phyloP scores from a whole-genome alignment of 2,888 invertebrate species.

The Plagodis pulveraria region DNA sequence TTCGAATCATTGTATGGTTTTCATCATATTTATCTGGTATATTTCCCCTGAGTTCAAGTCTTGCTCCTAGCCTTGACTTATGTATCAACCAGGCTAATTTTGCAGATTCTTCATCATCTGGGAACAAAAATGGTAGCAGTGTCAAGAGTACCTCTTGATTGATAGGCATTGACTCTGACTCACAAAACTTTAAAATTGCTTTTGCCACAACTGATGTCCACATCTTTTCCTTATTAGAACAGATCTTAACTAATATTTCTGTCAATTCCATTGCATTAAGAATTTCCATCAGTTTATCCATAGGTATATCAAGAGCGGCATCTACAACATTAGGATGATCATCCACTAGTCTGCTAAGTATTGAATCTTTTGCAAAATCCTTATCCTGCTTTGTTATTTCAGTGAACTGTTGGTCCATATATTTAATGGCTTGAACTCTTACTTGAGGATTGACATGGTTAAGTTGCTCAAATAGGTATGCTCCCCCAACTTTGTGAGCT shows the following conservation, averaged over 20 bases:
- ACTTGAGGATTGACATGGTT: slow-evolving; percentile 89
- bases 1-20: slow-evolving; percentile 53
- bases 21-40: slow-evolving; percentile 44
- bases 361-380: slow-evolving; percentile 86
- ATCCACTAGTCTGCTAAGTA: slow-evolving; percentile 88
- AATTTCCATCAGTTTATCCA: slow-evolving; percentile 62
- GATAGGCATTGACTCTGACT: slow-evolving; percentile 67
- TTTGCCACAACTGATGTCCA: slow-evolving; percentile 71
- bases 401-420: slow-evolving; percentile 83
- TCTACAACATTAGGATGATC: slow-evolving; percentile 86
- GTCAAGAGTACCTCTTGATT: slow-evolving; percentile 85
- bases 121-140: slow-evolving; percentile 87
- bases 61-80: slow-evolving; percentile 67
- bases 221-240: slow-evolving; percentile 68
- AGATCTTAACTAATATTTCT: slow-evolving; percentile 76
- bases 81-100: slow-evolving; percentile 63
- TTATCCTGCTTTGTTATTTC: slow-evolving; percentile 78
- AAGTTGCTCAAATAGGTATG: slow-evolving; percentile 87
- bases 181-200: slow-evolving; percentile 78
- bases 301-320: slow-evolving; percentile 79
- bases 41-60: slow-evolving; percentile 54
- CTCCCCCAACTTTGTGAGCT: slow-evolving; percentile 78
- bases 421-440: slow-evolving; percentile 88
- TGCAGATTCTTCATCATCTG: slow-evolving; percentile 64
- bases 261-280: slow-evolving; percentile 75